These are phyloP conservation scores for Helogale parvula DNA, from an alignment of 2,113 vertebrate genomes.

Conservation along the genomic window DNA sequence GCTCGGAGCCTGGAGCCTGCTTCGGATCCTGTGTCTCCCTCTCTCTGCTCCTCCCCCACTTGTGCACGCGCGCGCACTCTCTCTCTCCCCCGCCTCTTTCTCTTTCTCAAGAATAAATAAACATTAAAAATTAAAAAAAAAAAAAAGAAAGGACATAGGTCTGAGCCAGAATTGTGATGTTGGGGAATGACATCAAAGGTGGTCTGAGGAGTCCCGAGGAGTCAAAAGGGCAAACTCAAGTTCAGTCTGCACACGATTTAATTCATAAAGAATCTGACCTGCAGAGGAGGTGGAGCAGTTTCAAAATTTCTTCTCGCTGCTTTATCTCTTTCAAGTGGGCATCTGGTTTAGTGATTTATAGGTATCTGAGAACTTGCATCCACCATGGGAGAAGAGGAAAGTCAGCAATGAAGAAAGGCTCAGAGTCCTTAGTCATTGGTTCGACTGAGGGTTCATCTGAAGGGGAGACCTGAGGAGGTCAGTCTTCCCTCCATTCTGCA, in stretches of 20 bases:
- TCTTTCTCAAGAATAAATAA: too few relatives aligned
- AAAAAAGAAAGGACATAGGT: neutral
- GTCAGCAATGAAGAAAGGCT: neutral
- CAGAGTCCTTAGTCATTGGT: neutral
- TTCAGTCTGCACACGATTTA: neutral
- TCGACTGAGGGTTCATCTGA: neutral
- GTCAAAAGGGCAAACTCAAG: neutral
- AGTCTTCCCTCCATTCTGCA: too few relatives aligned
- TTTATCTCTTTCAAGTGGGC: neutral
- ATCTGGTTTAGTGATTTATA: too few relatives aligned
- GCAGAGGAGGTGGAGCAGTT: neutral
- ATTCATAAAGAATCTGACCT: neutral
- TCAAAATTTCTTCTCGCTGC: neutral
- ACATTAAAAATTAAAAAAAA: too few relatives aligned
- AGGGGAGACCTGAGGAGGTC: neutral
- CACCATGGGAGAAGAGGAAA: neutral
- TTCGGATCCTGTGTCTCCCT: too few relatives aligned
- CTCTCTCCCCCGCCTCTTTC: too few relatives aligned
- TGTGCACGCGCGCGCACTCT: too few relatives aligned
- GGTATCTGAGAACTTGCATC: neutral
- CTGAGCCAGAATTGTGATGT: neutral
- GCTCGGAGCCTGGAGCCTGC: too few relatives aligned
- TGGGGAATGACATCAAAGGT: neutral
- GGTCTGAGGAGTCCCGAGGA: neutral
- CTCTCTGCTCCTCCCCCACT: too few relatives aligned